phyloP scores from a whole-genome alignment of 2,113 vertebrate species.

The Turdus rufiventris region DNA sequence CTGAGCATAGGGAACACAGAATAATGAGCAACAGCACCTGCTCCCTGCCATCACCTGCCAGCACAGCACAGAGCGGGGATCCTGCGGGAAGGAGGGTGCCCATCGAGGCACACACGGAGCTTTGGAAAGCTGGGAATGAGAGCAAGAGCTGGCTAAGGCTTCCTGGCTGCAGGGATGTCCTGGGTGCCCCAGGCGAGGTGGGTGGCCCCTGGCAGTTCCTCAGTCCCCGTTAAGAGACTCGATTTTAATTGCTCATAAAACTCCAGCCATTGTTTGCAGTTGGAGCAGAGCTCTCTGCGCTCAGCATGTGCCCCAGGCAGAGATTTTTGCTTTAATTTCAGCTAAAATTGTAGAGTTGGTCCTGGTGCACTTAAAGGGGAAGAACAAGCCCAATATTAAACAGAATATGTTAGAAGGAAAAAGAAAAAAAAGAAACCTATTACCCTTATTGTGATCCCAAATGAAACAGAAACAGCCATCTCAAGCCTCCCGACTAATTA shows the following conservation, averaged over 20 bases:
- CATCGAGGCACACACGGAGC: rapidly evolving
- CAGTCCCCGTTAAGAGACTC: not conserved
- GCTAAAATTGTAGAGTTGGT: not conserved
- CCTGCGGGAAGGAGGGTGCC: not conserved
- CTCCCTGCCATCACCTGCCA: not conserved
- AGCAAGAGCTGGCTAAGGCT: rapidly evolving
- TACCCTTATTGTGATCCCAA: not conserved
- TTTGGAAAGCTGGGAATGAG: not conserved
- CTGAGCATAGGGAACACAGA: not conserved
- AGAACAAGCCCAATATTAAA: not conserved
- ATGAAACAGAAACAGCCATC: not conserved
- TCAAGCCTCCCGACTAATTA: not conserved
- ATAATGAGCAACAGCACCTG: not conserved
- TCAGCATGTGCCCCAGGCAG: not conserved
- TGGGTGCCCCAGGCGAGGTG: not conserved
- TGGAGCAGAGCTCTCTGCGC: rapidly evolving
- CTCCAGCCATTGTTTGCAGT: not conserved
- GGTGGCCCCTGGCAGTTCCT: not conserved
- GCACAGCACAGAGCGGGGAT: not conserved
- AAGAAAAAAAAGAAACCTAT: not conserved
- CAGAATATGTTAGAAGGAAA: not conserved
- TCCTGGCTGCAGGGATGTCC: not conserved
- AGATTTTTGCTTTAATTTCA: not conserved
- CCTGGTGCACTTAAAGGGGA: not conserved
- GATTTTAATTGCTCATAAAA: not conserved